Conservation (phyloP, 64 coral and sea anemone species). For the Montipora efflorescens region DNA sequence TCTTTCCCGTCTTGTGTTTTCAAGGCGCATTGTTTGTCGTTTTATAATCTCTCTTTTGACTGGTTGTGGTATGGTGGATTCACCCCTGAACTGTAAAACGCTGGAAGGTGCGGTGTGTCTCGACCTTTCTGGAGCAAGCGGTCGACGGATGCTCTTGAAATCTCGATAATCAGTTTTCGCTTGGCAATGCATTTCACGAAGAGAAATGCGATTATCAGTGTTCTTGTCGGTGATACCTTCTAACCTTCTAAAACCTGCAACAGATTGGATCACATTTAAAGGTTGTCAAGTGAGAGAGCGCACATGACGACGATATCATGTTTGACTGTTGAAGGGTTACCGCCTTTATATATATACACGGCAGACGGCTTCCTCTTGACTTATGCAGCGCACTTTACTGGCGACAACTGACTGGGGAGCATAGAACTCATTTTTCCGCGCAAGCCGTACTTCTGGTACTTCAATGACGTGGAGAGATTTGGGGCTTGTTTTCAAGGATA, state of each 20-base stretch:
- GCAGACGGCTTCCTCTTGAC: too few species aligned
- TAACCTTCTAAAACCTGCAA: slow-evolving; percentile 1
- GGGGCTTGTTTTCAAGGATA: too few species aligned
- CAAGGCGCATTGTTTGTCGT: not conserved
- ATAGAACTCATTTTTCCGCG: too few species aligned
- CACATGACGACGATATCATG: too few species aligned
- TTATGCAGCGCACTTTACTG: too few species aligned
- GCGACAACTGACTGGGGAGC: too few species aligned
- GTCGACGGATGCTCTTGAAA: slow-evolving; percentile 63
- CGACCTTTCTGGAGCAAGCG: slow-evolving; percentile 26
- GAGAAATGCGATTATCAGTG: not conserved
- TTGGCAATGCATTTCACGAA: not conserved
- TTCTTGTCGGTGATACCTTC: slow-evolving; percentile 19
- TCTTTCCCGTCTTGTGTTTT: not conserved
- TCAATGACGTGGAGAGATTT: too few species aligned
- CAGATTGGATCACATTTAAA: not conserved
- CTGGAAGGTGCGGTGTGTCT: not conserved
- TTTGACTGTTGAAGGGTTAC: too few species aligned
- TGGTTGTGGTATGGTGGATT: slow-evolving; percentile 31
- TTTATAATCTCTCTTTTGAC: slow-evolving; percentile 44
- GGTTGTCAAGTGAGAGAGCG: not conserved
- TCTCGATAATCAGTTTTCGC: not conserved
- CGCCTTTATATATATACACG: too few species aligned
- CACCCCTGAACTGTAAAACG: not conserved
- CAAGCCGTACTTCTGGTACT: too few species aligned